phyloP scores from a whole-genome alignment of 2,888 invertebrate species.

The Ellobium chinense region DNA sequence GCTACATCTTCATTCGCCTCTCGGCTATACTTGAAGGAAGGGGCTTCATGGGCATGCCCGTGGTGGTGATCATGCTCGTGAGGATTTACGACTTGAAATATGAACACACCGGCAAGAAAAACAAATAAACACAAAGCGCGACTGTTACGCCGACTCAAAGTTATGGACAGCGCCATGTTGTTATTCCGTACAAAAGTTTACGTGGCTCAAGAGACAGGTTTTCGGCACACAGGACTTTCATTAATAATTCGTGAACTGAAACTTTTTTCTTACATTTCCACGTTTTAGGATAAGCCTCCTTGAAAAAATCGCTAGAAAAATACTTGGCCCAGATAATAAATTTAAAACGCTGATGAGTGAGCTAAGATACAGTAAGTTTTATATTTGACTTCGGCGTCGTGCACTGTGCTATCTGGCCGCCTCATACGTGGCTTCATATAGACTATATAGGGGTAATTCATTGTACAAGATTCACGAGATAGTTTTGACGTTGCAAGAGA shows the following conservation, averaged over 20 bases:
- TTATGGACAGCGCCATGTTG: conserved; percentile 28
- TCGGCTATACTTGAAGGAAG: conserved; percentile 91
- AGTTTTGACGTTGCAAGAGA: too few species aligned
- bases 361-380: too few species aligned
- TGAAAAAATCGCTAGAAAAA: too few species aligned
- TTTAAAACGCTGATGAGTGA: too few species aligned
- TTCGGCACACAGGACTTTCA: background rate
- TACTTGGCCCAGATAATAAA: too few species aligned
- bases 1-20: conserved; percentile 82
- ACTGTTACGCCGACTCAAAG: background rate
- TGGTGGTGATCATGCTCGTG: conserved; percentile 50
- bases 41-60: conserved; percentile 75
- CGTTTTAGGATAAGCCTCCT: too few species aligned
- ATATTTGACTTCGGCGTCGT: too few species aligned
- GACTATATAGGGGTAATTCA: too few species aligned
- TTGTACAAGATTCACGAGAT: too few species aligned
- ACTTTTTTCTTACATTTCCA: too few species aligned
- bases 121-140: background rate
- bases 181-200: conserved; percentile 22
- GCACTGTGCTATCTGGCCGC: too few species aligned
- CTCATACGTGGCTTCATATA: too few species aligned
- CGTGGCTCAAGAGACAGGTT: conserved; percentile 4
- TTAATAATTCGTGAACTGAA: background rate
- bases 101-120: background rate
- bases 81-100: conserved; percentile 27